phyloP scores from a whole-genome alignment of 2,113 vertebrate genomes.

The Sceloporus undulatus region DNA sequence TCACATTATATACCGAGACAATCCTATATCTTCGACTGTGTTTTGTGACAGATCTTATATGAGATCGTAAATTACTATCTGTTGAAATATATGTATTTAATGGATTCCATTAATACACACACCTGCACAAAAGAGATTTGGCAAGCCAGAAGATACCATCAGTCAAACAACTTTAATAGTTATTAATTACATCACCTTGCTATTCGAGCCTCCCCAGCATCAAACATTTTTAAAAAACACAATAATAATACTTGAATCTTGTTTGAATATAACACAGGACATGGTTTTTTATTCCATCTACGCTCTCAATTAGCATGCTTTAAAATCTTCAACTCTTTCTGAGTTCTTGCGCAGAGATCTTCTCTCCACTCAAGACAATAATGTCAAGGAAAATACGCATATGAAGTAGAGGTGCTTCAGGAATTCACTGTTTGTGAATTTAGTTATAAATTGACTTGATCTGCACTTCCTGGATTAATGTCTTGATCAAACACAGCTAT shows the following conservation, averaged over 20 bases:
- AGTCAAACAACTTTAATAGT: slow-evolving; percentile 83
- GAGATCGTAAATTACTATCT: slow-evolving; percentile 84
- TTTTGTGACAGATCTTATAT: slow-evolving; percentile 83
- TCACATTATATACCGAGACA: slow-evolving; percentile 77
- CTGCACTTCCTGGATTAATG: neutral
- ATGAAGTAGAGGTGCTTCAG: neutral
- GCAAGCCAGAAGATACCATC: slow-evolving; percentile 78
- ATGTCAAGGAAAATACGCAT: neutral
- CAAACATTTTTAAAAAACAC: slow-evolving; percentile 64
- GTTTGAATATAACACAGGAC: slow-evolving; percentile 53
- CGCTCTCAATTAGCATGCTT: slow-evolving; percentile 59
- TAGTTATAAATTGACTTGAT: neutral
- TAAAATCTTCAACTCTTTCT: slow-evolving; percentile 37
- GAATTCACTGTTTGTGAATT: neutral
- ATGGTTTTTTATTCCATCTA: slow-evolving; percentile 37
- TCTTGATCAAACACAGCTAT: neutral
- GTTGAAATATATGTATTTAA: slow-evolving; percentile 86
- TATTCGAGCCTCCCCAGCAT: slow-evolving; percentile 72
- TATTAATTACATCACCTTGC: slow-evolving; percentile 80
- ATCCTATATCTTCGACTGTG: slow-evolving; percentile 77
- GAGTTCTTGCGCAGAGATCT: slow-evolving; percentile 12
- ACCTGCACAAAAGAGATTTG: slow-evolving; percentile 81
- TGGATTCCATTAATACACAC: slow-evolving; percentile 82
- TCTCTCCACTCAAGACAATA: slow-evolving; percentile 10
- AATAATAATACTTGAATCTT: slow-evolving; percentile 48